Conservation (phyloP, 2,797 vertebrate genomes). For the Microctenopoma stevenorrisi region DNA sequence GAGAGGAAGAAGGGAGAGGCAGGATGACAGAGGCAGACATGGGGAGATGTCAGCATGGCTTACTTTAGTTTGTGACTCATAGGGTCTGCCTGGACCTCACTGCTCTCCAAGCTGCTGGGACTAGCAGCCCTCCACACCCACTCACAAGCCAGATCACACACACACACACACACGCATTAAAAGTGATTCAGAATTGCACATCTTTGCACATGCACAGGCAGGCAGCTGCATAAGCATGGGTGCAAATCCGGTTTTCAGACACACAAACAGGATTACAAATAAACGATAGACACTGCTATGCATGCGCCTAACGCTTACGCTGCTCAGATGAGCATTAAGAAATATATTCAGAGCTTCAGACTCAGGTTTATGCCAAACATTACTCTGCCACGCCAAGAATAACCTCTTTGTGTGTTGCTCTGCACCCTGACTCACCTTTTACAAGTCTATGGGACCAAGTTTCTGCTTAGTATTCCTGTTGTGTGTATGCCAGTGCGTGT, state of each 20-base stretch:
- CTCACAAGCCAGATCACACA: constrained; percentile 18
- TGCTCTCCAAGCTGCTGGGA: constrained; percentile 63
- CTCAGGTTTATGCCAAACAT: constrained; percentile 55
- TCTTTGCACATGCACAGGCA: constrained; percentile 10
- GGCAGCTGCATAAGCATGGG: constrained; percentile 6
- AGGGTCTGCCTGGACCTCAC: constrained; percentile 80
- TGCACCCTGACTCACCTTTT: constrained; percentile 76
- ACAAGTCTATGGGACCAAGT: constrained; percentile 48
- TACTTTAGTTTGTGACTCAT: constrained; percentile 72
- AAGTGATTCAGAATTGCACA: constrained; percentile 32
- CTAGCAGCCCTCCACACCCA: constrained; percentile 39
- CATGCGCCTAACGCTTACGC: constrained; percentile 21
- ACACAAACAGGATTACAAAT: constrained; percentile 12
- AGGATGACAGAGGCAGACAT: constrained; percentile 42
- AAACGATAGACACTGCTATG: neutral
- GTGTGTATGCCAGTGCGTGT: constrained; percentile 45
- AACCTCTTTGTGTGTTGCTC: constrained; percentile 69
- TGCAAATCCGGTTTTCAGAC: constrained; percentile 15
- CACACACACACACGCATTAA: constrained; percentile 32
- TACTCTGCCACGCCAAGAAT: constrained; percentile 66
- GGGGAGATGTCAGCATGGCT: constrained; percentile 58
- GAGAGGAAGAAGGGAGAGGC: constrained; percentile 39
- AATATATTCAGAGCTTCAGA: constrained; percentile 37
- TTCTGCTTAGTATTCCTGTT: constrained; percentile 69
- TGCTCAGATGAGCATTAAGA: constrained; percentile 57